These are phyloP conservation scores for Olivierus martensii DNA, from an alignment of 1,140 invertebrate genomes.

Conservation along the genomic window DNA sequence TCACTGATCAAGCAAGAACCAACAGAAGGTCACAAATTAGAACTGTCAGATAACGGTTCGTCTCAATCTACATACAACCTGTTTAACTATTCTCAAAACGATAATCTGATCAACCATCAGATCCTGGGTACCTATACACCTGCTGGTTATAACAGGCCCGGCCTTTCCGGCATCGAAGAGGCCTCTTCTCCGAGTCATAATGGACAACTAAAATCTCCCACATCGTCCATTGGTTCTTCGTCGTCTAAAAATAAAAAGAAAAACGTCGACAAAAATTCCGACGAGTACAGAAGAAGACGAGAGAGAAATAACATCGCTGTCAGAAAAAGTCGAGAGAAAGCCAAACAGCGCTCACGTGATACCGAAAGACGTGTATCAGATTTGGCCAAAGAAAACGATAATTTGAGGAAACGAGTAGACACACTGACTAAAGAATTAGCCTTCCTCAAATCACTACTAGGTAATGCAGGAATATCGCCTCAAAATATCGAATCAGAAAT, in stretches of 20 bases:
- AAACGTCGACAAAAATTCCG: slow-evolving; percentile 66
- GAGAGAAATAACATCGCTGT: slow-evolving; percentile 97
- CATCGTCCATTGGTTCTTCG: not conserved
- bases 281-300: slow-evolving; percentile 79
- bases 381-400: slow-evolving; percentile 80
- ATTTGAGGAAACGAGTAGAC: slow-evolving; percentile 80
- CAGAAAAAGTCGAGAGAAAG: slow-evolving; percentile 88
- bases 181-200: not conserved
- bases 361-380: slow-evolving; percentile 89
- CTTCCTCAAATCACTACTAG: slow-evolving; percentile 60
- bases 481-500: slow-evolving; percentile 4
- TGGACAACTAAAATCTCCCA: not conserved
- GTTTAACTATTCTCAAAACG: not conserved
- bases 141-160: not conserved
- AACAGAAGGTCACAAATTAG: slow-evolving; percentile 8
- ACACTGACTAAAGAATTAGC: slow-evolving; percentile 82
- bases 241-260: slow-evolving; percentile 15
- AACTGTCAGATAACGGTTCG: slow-evolving; percentile 3
- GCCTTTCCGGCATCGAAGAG: not conserved
- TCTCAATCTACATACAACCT: not conserved
- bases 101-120: too few species aligned
- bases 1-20: slow-evolving; percentile 16
- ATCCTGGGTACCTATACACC: not conserved
- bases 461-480: slow-evolving; percentile 20
- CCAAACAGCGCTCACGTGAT: slow-evolving; percentile 80